Base-by-base conservation (phyloP, 2,888 invertebrate species). In the Belgica antarctica region DNA sequence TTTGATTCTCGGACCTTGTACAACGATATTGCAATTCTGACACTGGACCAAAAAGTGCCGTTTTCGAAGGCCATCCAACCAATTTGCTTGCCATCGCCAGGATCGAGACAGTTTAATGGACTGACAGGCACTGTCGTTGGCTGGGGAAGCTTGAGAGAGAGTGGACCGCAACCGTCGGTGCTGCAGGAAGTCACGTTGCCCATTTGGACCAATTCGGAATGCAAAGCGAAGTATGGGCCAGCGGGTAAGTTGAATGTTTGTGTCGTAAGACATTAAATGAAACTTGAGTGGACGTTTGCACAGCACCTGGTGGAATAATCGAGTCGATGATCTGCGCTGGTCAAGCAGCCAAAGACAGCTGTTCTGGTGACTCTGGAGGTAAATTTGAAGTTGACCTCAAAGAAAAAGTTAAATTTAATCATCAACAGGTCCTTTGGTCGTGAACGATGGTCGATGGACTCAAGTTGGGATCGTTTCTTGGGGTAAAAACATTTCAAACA, bases 291-390 rank as follows among this genome's bases (percentile, higher is more conserved):
- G n/a, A n/a, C n/a, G n/a, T n/a, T n/a, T n/a, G n/a, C 31, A 22
- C 15, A 61, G 59, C 61, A 12, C 90, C 94, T 0, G 94, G 92
- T 8, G 94, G 94, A 24, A 94, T 94, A 71, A 89, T 92, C 1
- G 90, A 90, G 8, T 89, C 90, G 75, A 93, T 94, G 87, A 80
- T 94, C 5, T 94, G 94, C 77, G 94, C 94, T 62, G 94, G 94
- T 1, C 86, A 87, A 80, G 89, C 88, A 10, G 86, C 87, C 72
- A 89, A 87, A 81, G 94, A 94, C 80, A 94, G 94, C 19, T 94
- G 94, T 78, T 92, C 92, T 80, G 94, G 12, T 12, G 15, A 57
- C 34, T 31, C 47, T 22, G 68, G 68, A 57, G 68, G 57, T 68
- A 31, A 62, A 34, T 22, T 22, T n/a, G 17, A 19, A 28, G 8